A percentile compares a stretch with the other conserved stretches of the same genome.
Conservation (phyloP, 2,113 vertebrate species). For the Oncorhynchus nerka region DNA sequence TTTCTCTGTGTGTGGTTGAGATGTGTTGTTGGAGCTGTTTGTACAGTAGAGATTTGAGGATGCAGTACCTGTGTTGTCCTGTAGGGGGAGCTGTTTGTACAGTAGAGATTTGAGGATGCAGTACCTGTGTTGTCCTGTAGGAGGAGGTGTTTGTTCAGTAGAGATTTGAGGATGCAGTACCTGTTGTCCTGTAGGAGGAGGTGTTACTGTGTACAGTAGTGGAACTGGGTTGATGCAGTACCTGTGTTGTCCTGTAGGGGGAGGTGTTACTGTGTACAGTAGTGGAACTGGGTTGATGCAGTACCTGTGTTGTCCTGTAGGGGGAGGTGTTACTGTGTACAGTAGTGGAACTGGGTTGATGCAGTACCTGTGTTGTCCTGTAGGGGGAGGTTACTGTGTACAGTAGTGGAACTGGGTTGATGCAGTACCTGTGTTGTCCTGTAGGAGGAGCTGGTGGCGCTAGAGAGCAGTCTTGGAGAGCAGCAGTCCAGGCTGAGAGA, state of each 20-base stretch:
- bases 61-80: background rate
- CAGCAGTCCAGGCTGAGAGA: conserved; percentile 82
- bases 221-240: too few relatives aligned
- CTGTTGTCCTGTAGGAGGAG: too few relatives aligned
- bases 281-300: too few relatives aligned
- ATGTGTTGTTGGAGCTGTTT: background rate
- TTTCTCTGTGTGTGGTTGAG: background rate
- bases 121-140: too few relatives aligned
- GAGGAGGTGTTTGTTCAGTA: too few relatives aligned
- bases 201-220: too few relatives aligned
- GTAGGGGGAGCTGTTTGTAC: background rate
- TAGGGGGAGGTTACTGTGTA: background rate
- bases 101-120: too few relatives aligned
- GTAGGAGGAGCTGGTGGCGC: conserved; percentile 86
- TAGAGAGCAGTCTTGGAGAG: conserved; percentile 82
- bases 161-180: too few relatives aligned
- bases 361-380: conserved; percentile 16
- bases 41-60: background rate
- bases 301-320: too few relatives aligned
- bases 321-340: background rate
- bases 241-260: too few relatives aligned
- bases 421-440: conserved; percentile 23
- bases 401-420: background rate
- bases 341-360: background rate
- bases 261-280: too few relatives aligned